phyloP scores from a whole-genome alignment of 2,797 vertebrate species.

The Acipenser transmontanus region DNA sequence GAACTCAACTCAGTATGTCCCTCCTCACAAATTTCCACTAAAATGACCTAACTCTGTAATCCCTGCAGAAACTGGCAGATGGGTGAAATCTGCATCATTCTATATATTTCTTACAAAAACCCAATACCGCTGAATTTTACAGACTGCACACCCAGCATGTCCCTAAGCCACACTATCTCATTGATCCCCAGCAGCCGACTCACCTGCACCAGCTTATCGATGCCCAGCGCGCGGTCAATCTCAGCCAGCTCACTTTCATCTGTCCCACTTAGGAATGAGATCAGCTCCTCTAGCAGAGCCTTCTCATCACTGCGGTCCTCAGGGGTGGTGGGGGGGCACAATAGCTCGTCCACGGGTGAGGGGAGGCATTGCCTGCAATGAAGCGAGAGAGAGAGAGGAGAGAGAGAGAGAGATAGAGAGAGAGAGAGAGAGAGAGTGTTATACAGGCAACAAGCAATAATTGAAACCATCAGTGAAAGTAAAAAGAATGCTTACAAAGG shows the following conservation, averaged over 20 bases:
- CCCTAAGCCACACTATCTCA: no score
- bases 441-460: not conserved
- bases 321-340: slow-evolving; percentile 79
- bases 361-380: slow-evolving; percentile 73
- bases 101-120: no score
- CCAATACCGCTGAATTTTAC: no score
- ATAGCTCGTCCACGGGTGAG: slow-evolving; percentile 82
- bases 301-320: slow-evolving; percentile 88
- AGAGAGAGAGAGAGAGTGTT: not conserved
- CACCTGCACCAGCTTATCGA: slow-evolving; percentile 91
- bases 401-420: not conserved
- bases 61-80: no score
- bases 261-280: slow-evolving; percentile 87
- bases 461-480: no score
- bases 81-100: no score
- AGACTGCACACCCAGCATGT: no score
- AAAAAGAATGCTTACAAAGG: no score
- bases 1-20: no score
- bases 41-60: no score
- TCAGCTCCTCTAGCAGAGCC: slow-evolving; percentile 84
- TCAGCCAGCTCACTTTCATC: slow-evolving; percentile 88
- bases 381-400: slow-evolving; percentile 9
- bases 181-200: slow-evolving; percentile 6
- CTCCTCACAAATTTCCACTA: no score
- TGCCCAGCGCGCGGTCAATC: slow-evolving; percentile 88